Percentiles rank a stretch among this genome's conserved stretches.
phyloP scores from a whole-genome alignment of 1,140 invertebrate genomes.

The Vollenhovia emeryi region DNA sequence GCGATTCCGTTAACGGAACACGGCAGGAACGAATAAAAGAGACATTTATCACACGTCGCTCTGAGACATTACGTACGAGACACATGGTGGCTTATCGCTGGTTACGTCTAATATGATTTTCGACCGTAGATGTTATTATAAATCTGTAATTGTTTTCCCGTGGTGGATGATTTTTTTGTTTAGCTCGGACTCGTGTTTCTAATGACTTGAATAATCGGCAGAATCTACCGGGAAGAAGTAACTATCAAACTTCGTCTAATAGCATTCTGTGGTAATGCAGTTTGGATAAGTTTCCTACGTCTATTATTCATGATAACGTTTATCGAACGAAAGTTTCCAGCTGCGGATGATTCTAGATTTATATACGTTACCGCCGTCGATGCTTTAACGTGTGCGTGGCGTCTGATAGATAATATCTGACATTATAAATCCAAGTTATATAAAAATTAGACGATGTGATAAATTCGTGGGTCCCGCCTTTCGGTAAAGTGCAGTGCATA shows the following conservation, averaged over 20 bases:
- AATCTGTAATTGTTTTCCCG: not conserved
- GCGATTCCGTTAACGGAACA: not conserved
- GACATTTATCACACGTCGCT: not conserved
- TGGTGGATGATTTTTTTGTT: conserved; percentile 23
- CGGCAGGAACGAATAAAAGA: not conserved
- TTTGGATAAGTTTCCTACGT: conserved; percentile 58
- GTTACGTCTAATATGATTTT: not conserved
- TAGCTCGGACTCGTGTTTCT: not conserved
- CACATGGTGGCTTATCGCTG: not conserved
- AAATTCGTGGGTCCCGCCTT: not conserved
- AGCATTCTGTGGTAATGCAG: conserved; percentile 57
- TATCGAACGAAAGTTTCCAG: conserved; percentile 58
- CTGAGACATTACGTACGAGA: not conserved
- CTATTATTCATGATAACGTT: conserved; percentile 62
- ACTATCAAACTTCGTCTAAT: conserved; percentile 57
- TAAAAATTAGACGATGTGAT: not conserved
- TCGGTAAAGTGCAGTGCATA: not conserved
- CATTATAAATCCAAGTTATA: conserved; percentile 11
- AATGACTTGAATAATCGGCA: conserved; percentile 44
- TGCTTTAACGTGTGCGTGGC: conserved; percentile 3
- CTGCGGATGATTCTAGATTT: conserved; percentile 54
- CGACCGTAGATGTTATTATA: not conserved
- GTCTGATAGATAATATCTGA: conserved; percentile 42
- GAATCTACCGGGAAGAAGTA: conserved; percentile 54
- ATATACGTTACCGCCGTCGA: conserved; percentile 31